phyloP scores from a whole-genome alignment of 2,113 vertebrate species.

The Pelvicachromis taeniatus region DNA sequence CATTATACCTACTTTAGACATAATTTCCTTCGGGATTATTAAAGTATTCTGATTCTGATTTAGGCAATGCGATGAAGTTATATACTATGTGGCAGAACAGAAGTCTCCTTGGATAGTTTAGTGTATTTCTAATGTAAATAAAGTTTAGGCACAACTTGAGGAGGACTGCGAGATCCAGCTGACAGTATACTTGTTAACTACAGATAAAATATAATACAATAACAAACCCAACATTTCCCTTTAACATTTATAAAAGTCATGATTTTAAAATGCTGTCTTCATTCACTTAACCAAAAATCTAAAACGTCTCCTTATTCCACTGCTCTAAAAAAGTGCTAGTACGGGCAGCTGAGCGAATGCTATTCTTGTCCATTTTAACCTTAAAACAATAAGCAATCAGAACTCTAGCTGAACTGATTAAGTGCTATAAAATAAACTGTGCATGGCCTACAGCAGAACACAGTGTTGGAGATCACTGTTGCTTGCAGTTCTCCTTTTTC shows the following conservation, averaged over 20 bases:
- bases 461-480: slow-evolving; percentile 54
- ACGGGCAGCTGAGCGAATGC: not conserved
- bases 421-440: not conserved
- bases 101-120: not conserved
- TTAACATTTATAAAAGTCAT: not conserved
- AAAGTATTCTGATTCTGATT: not conserved
- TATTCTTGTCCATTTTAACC: not conserved
- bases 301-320: slow-evolving; percentile 5
- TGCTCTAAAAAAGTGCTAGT: slow-evolving; percentile 54
- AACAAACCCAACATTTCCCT: slow-evolving; percentile 2
- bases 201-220: not conserved
- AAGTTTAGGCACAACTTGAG: not conserved
- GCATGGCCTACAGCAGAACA: not conserved
- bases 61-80: not conserved
- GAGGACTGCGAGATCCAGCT: not conserved
- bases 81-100: not conserved
- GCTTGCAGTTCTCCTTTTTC: slow-evolving; percentile 79
- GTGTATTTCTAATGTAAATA: not conserved
- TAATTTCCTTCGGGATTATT: not conserved
- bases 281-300: not conserved
- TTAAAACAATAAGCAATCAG: not conserved
- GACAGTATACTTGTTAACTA: not conserved
- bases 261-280: not conserved
- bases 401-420: not conserved
- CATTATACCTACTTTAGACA: not conserved